Evolutionary conservation across 2,113 vertebrate genomes (phyloP), one percentile per base, ranked within the genome.

Genomic region (Leptobrachium ailaonicum): DNA sequence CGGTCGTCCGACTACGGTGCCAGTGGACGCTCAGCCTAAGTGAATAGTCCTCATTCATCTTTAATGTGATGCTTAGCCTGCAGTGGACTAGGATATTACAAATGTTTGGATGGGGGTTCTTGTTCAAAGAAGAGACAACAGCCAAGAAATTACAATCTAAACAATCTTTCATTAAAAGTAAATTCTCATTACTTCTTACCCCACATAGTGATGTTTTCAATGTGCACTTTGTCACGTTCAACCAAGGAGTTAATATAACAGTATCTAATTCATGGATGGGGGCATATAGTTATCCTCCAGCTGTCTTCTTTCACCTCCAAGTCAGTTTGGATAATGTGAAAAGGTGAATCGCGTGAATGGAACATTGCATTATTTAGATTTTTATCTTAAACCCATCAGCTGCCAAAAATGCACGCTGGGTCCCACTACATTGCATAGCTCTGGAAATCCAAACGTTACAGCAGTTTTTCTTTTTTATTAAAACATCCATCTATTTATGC

Each of bases 341-440:
- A 73, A 75, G 42, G 42, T 75, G 71, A 74, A 80, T 44, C 40
- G 41, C 56, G 78, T 32, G 75, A 80, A 62, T 80, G 42, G 43
- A 62, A 75, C 71, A 74, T 74, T 62, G 45, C 45, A 72, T 53
- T 72, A 72, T 72, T 72, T 72, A 72, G 70, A 56, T 72, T 72
- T 60, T 72, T 32, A 62, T 81, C 53, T 67, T 69, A 78, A 70
- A 60, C 6, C 62, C 20, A 13, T 8, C 41, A 74, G 10, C 71
- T 80, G 53, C 50, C 71, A 79, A 75, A 75, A 68, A 67, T 45
- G 50, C 40, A 67, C 14, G 58, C 7, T 12, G 2, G 2, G 12
- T 41, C 45, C 20, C 12, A 53, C 5, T 45, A 43, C 64, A 68
- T 66, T 76, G 45, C 50, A 54, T 67, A n/a, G 32, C 13, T 67